Conservation (phyloP, 2,113 vertebrate genomes). For the Platichthys stellatus region DNA sequence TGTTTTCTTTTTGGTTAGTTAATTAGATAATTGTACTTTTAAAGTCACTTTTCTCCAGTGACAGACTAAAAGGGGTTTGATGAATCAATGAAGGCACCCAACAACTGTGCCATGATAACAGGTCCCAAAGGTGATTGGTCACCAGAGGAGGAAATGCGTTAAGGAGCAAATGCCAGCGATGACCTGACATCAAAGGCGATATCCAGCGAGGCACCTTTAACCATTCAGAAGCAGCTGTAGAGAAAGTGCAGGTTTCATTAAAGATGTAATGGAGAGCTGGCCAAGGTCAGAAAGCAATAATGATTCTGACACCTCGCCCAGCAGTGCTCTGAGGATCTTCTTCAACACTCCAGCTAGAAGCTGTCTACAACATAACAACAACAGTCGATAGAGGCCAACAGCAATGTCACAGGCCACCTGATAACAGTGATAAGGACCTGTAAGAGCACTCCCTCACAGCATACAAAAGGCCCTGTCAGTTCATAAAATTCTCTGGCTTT, state of each 20-base stretch:
- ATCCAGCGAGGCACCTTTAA: slow-evolving; percentile 70
- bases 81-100: slow-evolving; percentile 34
- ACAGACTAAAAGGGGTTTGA: slow-evolving; percentile 38
- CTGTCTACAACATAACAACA: slow-evolving; percentile 68
- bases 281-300: slow-evolving; percentile 83
- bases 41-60: too few species aligned
- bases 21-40: too few species aligned
- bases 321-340: slow-evolving; percentile 55
- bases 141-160: slow-evolving; percentile 60
- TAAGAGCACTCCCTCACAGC: slow-evolving; percentile 59
- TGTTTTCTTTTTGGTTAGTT: too few species aligned
- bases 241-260: slow-evolving; percentile 76
- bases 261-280: slow-evolving; percentile 77
- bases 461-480: slow-evolving; percentile 60
- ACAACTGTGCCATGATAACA: slow-evolving; percentile 37
- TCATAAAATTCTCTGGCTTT: slow-evolving; percentile 40
- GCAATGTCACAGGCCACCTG: slow-evolving; percentile 71
- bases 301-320: slow-evolving; percentile 77
- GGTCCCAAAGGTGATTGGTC: slow-evolving; percentile 61
- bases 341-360: slow-evolving; percentile 23
- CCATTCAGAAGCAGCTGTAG: slow-evolving; percentile 78
- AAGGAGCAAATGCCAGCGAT: slow-evolving; percentile 81
- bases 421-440: slow-evolving; percentile 66
- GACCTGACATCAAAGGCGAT: slow-evolving; percentile 77
- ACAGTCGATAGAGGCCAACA: slow-evolving; percentile 63